phyloP scores from a whole-genome alignment of 2,888 invertebrate genomes.

The Vandiemenella viatica region DNA sequence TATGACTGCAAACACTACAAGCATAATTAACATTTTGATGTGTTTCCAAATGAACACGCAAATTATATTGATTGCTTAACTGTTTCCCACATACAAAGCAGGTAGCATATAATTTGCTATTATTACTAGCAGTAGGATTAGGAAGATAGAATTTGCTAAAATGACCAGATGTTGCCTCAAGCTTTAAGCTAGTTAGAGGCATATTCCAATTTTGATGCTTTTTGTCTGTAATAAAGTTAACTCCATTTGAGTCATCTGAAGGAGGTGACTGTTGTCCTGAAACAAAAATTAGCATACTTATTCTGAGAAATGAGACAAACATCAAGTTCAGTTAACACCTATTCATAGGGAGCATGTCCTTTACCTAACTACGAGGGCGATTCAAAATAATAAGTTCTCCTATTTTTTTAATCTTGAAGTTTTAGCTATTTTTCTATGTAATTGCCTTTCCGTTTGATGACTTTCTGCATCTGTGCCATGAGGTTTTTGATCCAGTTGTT shows the following conservation, averaged over 20 bases:
- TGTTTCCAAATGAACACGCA: conserved; percentile 80
- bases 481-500: no score
- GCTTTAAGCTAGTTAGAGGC: conserved; percentile 7
- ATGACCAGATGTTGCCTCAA: background rate
- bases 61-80: conserved; percentile 77
- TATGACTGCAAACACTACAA: conserved; percentile 73
- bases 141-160: conserved; percentile 5
- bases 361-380: background rate
- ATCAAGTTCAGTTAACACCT: background rate
- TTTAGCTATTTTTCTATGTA: no score
- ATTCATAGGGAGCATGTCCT: background rate
- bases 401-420: no score
- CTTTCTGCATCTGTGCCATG: no score
- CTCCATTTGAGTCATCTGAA: conserved; percentile 15
- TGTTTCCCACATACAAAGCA: conserved; percentile 79
- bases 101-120: conserved; percentile 41
- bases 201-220: conserved; percentile 10
- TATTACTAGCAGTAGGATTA: conserved; percentile 5
- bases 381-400: background rate
- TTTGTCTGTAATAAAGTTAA: conserved; percentile 6
- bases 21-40: conserved; percentile 79
- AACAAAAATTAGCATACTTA: conserved; percentile 1
- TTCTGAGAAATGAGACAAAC: no score
- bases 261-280: conserved; percentile 10
- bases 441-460: no score